Evolutionary conservation across 1,140 invertebrate species (phyloP).

Genomic region (Helicoverpa armigera): DNA sequence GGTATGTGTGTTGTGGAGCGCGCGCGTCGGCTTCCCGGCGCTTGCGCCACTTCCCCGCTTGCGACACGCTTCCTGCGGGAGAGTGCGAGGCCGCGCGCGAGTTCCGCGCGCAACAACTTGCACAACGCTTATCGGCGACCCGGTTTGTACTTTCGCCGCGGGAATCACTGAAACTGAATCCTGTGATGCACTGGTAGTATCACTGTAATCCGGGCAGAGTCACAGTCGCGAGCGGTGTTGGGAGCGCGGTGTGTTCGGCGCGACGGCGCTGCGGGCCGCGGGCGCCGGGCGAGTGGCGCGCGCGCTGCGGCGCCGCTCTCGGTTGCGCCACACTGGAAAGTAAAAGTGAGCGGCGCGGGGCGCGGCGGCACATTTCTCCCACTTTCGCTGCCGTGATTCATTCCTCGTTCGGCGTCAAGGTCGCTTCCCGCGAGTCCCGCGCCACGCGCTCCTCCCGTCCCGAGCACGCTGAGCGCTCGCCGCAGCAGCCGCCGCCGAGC

Average conservation of each 20-base stretch:
- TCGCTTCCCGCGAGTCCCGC: slow-evolving; percentile 77
- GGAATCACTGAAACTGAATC: slow-evolving; percentile 75
- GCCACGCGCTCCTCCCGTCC: slow-evolving; percentile 54
- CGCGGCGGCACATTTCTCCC: slow-evolving; percentile 84
- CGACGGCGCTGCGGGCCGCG: slow-evolving; percentile 84
- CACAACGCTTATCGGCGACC: slow-evolving; percentile 80
- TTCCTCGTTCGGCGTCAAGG: slow-evolving; percentile 70
- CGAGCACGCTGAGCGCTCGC: slow-evolving; percentile 46
- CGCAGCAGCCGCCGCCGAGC: slow-evolving; percentile 10
- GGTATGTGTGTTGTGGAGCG: slow-evolving; percentile 69
- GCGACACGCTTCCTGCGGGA: slow-evolving; percentile 83
- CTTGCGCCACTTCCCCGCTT: slow-evolving; percentile 83
- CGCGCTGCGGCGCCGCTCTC: slow-evolving; percentile 73
- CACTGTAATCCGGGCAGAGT: slow-evolving; percentile 83
- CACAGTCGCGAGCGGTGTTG: slow-evolving; percentile 61
- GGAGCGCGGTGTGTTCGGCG: slow-evolving; percentile 71
- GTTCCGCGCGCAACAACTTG: slow-evolving; percentile 74
- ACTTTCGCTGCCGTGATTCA: slow-evolving; percentile 86
- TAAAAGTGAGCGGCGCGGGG: slow-evolving; percentile 84
- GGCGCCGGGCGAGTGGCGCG: slow-evolving; percentile 83
- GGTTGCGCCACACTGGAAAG: slow-evolving; percentile 85
- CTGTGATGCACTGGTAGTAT: slow-evolving; percentile 72
- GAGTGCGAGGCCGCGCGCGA: slow-evolving; percentile 79
- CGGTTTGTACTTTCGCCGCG: slow-evolving; percentile 78
- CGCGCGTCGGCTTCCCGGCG: slow-evolving; percentile 73